Conservation (phyloP, 2,888 invertebrate genomes). For the Endomychus coccineus region DNA sequence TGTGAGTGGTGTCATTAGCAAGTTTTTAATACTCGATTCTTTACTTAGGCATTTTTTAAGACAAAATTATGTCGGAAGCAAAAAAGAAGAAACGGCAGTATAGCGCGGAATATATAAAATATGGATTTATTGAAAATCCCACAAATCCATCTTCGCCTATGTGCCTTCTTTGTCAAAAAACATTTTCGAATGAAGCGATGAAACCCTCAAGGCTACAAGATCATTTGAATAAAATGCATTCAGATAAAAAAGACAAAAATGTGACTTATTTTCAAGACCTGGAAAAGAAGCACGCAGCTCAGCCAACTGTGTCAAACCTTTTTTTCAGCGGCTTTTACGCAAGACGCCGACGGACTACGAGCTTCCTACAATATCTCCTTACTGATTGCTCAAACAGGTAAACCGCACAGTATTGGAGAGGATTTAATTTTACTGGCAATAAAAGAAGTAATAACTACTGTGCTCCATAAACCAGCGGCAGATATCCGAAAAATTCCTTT, state of each 20-base stretch:
- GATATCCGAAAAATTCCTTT: conserved; percentile 15
- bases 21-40: too few species aligned
- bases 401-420: conserved; percentile 19
- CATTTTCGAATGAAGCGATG: conserved; percentile 25
- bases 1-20: too few species aligned
- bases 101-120: conserved; percentile 16
- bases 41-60: too few species aligned
- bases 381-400: conserved; percentile 16
- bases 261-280: conserved; percentile 11
- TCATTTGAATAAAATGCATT: conserved; percentile 14
- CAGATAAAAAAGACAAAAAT: conserved; percentile 15
- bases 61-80: too few species aligned
- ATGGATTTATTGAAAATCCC: conserved; percentile 9
- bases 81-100: conserved; percentile 5
- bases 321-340: too few species aligned
- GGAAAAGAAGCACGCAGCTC: too few species aligned
- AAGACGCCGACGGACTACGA: too few species aligned
- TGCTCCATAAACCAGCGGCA: conserved; percentile 18
- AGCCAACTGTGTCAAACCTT: too few species aligned
- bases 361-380: conserved; percentile 20
- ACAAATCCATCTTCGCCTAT: conserved; percentile 8
- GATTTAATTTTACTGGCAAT: conserved; percentile 23
- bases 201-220: conserved; percentile 17
- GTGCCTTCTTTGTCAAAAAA: conserved; percentile 22
- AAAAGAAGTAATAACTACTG: conserved; percentile 19